These are phyloP conservation scores for Synergus laeviventris DNA, from an alignment of 2,888 invertebrate genomes.

Conservation along the genomic window DNA sequence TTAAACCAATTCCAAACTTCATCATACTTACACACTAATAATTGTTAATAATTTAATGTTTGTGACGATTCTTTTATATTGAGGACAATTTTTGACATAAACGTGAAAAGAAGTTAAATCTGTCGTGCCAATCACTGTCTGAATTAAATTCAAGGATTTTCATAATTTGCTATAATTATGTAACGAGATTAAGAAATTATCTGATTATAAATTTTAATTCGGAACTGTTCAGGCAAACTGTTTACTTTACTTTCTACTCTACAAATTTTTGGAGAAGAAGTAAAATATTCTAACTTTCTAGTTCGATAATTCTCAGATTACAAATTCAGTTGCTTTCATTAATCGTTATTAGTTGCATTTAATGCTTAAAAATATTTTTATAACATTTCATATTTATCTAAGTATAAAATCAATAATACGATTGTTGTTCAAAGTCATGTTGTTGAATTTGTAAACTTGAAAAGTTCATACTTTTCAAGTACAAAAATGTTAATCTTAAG, in stretches of 20 bases:
- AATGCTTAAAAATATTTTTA: background rate
- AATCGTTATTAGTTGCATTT: slow-evolving; percentile 7
- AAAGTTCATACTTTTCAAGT: slow-evolving; percentile 24
- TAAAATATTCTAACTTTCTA: background rate
- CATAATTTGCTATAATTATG: background rate
- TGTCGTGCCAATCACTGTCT: background rate
- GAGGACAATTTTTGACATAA: background rate
- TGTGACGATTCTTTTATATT: background rate
- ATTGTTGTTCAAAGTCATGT: slow-evolving; percentile 28
- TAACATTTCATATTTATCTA: slow-evolving; percentile 28
- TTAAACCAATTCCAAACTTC: background rate
- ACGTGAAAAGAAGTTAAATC: background rate
- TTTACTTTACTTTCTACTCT: background rate
- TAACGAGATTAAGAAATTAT: slow-evolving; percentile 37
- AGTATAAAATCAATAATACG: slow-evolving; percentile 25
- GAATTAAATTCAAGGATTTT: background rate
- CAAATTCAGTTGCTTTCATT: slow-evolving; percentile 4
- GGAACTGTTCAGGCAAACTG: background rate
- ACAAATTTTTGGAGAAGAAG: background rate
- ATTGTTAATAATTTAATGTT: background rate
- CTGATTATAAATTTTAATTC: slow-evolving; percentile 35
- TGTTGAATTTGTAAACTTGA: slow-evolving; percentile 34
- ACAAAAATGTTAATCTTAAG: background rate
- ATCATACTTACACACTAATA: background rate
- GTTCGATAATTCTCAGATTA: background rate